These are phyloP conservation scores for Leucosticte australis DNA, from an alignment of 2,113 vertebrate genomes.

Conservation along the genomic window DNA sequence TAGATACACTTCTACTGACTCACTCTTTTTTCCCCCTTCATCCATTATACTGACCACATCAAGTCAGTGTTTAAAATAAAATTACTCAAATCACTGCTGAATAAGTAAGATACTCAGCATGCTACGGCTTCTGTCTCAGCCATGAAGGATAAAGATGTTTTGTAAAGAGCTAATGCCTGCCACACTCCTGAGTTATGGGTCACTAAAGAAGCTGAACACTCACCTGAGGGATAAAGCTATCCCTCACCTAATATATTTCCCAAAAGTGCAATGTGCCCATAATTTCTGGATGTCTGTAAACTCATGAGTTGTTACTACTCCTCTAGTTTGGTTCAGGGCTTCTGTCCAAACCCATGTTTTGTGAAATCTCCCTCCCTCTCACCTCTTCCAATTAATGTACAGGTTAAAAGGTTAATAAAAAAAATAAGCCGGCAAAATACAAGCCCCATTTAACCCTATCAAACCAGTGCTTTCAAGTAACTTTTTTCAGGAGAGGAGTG, in stretches of 20 bases:
- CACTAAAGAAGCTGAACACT: conserved; percentile 53
- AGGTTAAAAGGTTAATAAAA: conserved; percentile 9
- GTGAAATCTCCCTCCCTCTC: not conserved
- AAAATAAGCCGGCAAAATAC: not conserved
- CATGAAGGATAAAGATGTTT: conserved; percentile 65
- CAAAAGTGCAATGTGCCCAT: conserved; percentile 64
- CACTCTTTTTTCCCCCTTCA: not conserved
- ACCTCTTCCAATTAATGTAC: not conserved
- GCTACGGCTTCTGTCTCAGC: not conserved
- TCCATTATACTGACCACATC: conserved; percentile 30
- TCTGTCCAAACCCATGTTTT: conserved; percentile 2
- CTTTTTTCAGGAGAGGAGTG: not conserved
- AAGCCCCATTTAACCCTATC: not conserved
- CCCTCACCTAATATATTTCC: conserved; percentile 70
- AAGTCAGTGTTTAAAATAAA: conserved; percentile 64
- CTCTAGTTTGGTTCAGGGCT: conserved; percentile 25
- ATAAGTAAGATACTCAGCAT: conserved; percentile 32
- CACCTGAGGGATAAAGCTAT: conserved; percentile 70
- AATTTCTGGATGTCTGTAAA: conserved; percentile 71
- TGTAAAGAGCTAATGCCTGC: conserved; percentile 15
- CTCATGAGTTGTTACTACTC: conserved; percentile 49
- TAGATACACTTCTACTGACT: conserved; percentile 40
- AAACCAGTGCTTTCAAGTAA: not conserved
- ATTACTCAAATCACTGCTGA: conserved; percentile 56
- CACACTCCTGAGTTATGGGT: conserved; percentile 67